phyloP scores from a whole-genome alignment of 2,113 vertebrate species.

The Hemicordylus capensis region DNA sequence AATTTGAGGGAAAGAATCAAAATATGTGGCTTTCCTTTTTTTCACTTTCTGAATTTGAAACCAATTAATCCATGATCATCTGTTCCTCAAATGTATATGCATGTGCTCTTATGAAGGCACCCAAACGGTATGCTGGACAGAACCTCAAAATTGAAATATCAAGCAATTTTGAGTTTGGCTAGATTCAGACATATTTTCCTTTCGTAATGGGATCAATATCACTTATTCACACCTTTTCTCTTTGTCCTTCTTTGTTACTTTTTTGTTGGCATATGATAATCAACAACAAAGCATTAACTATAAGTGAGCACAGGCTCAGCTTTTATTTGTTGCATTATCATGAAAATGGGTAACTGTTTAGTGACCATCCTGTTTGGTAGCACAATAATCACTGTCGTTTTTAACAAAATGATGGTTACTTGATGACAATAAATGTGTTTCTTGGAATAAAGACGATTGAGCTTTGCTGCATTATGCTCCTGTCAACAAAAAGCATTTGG shows the following conservation, averaged over 20 bases:
- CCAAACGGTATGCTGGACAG: slow-evolving; percentile 32
- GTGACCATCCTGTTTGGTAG: slow-evolving; percentile 56
- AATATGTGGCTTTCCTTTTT: slow-evolving; percentile 2
- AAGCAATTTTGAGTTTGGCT: slow-evolving; percentile 33
- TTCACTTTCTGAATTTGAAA: slow-evolving; percentile 33
- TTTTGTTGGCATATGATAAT: slow-evolving; percentile 75
- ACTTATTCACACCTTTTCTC: slow-evolving; percentile 56
- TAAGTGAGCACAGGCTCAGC: slow-evolving; percentile 41
- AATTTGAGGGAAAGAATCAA: slow-evolving; percentile 28
- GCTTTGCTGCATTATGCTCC: slow-evolving; percentile 71
- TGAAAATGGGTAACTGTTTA: slow-evolving; percentile 51
- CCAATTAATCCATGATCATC: neutral
- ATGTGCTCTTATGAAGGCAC: slow-evolving; percentile 71
- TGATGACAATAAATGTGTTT: slow-evolving; percentile 56
- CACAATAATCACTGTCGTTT: slow-evolving; percentile 52
- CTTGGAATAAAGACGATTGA: slow-evolving; percentile 66
- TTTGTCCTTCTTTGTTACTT: slow-evolving; percentile 65
- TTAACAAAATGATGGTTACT: slow-evolving; percentile 64
- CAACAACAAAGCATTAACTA: slow-evolving; percentile 58
- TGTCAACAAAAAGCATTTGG: slow-evolving; percentile 77
- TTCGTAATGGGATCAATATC: slow-evolving; percentile 50
- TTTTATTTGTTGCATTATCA: slow-evolving; percentile 51
- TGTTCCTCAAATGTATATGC: slow-evolving; percentile 9
- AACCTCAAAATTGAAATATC: slow-evolving; percentile 30
- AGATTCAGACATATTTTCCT: slow-evolving; percentile 50